These are phyloP conservation scores for Hydropsyche betteni DNA, from an alignment of 2,888 invertebrate species.

Conservation along the genomic window DNA sequence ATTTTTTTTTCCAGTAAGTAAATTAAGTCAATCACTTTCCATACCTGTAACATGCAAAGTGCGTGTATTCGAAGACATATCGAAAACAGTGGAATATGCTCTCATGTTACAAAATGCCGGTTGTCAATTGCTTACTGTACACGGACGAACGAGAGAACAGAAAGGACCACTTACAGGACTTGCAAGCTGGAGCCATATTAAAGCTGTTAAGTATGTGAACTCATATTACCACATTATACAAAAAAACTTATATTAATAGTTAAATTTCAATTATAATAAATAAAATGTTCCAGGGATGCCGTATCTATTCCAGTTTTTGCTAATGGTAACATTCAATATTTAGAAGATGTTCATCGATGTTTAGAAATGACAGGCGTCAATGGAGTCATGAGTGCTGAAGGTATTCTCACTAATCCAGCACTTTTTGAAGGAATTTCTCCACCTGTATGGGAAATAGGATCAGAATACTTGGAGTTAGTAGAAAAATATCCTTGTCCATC, in stretches of 20 bases:
- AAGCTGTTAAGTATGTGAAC: slow-evolving; percentile 80
- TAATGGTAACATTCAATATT: slow-evolving; percentile 95
- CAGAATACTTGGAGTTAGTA: slow-evolving; percentile 86
- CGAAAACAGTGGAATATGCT: slow-evolving; percentile 91
- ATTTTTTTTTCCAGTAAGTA: slow-evolving; percentile 69
- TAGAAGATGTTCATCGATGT: slow-evolving; percentile 87
- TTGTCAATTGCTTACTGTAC: slow-evolving; percentile 90
- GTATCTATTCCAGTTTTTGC: slow-evolving; percentile 94
- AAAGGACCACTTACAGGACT: slow-evolving; percentile 95
- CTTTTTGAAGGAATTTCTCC: slow-evolving; percentile 82
- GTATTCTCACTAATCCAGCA: slow-evolving; percentile 97
- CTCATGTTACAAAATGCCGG: slow-evolving; percentile 95
- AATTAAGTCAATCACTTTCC: slow-evolving; percentile 73
- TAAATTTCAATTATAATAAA: not conserved
- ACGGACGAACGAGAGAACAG: slow-evolving; percentile 94
- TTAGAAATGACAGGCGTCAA: slow-evolving; percentile 84
- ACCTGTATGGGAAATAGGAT: slow-evolving; percentile 89
- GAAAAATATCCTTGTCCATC: slow-evolving; percentile 86
- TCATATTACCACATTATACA: too few species aligned
- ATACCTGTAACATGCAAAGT: slow-evolving; percentile 98
- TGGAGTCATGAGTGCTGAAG: slow-evolving; percentile 93
- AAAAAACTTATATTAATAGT: too few species aligned
- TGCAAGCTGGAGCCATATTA: slow-evolving; percentile 94
- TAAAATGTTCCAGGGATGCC: slow-evolving; percentile 69
- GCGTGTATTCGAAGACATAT: slow-evolving; percentile 85